Evolutionary conservation across 2,113 vertebrate genomes (phyloP).

Genomic region (Chloebia gouldiae): DNA sequence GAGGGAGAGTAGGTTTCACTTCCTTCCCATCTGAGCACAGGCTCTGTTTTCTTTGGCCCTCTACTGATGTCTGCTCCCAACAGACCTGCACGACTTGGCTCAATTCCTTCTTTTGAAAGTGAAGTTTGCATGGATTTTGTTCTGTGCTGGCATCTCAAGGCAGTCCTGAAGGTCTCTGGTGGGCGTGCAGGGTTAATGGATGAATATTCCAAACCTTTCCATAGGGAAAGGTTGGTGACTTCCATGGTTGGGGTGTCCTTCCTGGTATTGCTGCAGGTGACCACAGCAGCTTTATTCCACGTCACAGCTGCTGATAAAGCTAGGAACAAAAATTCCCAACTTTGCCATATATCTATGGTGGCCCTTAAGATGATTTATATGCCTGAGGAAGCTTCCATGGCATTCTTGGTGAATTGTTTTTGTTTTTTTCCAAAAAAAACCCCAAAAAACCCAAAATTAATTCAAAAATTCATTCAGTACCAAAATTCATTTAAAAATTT

Average conservation of each 20-base stretch:
- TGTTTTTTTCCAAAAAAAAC: background rate
- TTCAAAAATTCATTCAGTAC: no score
- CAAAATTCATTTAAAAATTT: background rate
- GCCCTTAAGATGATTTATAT: background rate
- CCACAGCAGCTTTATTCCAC: background rate
- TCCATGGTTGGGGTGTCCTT: background rate
- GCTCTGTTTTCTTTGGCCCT: background rate
- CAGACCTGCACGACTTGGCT: background rate
- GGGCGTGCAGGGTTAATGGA: background rate
- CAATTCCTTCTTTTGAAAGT: background rate
- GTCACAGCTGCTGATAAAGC: background rate
- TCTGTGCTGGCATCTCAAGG: background rate
- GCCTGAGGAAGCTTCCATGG: background rate
- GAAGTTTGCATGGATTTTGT: background rate
- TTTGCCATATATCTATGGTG: background rate
- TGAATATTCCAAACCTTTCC: background rate
- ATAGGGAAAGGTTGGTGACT: background rate
- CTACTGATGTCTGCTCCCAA: background rate
- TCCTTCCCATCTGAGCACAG: background rate
- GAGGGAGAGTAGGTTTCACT: background rate
- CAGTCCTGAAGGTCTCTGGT: background rate
- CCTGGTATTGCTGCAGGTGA: background rate
- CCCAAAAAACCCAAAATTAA: no score
- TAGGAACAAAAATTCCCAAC: background rate
- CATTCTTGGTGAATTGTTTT: background rate